Evolutionary conservation across 2,113 vertebrate genomes (phyloP).

Genomic region (Colinus virginianus): DNA sequence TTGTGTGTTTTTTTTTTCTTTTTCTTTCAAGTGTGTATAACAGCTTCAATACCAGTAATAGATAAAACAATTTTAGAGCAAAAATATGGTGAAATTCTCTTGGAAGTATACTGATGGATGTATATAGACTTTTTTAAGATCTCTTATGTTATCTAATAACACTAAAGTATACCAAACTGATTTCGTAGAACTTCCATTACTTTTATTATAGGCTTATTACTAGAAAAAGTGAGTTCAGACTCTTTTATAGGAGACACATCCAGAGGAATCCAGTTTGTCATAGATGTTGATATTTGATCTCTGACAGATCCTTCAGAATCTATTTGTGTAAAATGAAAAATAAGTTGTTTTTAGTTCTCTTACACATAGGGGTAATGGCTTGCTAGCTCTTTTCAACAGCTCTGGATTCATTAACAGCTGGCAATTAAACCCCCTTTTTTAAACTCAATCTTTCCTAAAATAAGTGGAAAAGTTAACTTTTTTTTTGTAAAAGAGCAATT

Average conservation of each 20-base stretch:
- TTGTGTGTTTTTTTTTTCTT: neutral
- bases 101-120: neutral
- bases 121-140: too few relatives aligned
- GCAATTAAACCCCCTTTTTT: neutral
- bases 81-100: neutral
- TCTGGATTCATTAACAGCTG: slow-evolving; percentile 11
- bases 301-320: neutral
- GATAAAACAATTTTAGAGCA: neutral
- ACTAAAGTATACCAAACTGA: neutral
- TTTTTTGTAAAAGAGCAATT: neutral
- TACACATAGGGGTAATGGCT: neutral
- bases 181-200: neutral
- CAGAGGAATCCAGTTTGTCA: neutral
- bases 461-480: neutral
- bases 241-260: neutral
- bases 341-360: neutral
- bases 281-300: neutral
- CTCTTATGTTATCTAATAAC: neutral
- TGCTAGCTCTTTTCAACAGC: slow-evolving; percentile 22
- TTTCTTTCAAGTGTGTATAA: neutral
- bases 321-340: neutral
- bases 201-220: neutral
- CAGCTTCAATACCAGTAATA: neutral
- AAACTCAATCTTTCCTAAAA: neutral
- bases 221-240: neutral